Evolutionary conservation across 1,140 invertebrate species (phyloP).

Genomic region (Heliconius congener): DNA sequence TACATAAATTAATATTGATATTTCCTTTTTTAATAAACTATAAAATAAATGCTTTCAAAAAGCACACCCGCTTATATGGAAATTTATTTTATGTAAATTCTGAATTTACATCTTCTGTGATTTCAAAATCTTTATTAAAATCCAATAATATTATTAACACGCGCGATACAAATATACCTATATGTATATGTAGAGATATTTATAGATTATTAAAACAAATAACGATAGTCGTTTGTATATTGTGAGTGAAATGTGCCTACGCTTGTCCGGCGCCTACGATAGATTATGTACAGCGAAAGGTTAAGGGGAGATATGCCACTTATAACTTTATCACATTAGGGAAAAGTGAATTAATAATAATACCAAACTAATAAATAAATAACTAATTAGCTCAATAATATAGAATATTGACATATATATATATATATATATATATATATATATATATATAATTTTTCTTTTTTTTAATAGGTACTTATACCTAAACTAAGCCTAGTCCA

Average conservation of each 20-base stretch:
- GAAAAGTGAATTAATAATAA: slow-evolving; percentile 16
- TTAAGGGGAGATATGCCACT: neutral
- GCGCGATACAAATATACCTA: neutral
- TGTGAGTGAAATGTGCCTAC: slow-evolving; percentile 39
- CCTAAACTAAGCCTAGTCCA: too few relatives aligned
- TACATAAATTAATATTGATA: neutral
- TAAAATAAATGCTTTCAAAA: neutral
- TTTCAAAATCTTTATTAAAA: neutral
- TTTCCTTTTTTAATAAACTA: neutral
- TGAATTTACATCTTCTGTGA: neutral
- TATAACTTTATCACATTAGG: slow-evolving; percentile 7
- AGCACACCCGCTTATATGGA: neutral
- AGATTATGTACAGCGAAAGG: slow-evolving; percentile 13
- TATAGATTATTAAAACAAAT: neutral
- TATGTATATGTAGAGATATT: neutral
- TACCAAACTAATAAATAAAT: neutral
- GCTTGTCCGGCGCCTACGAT: slow-evolving; percentile 50
- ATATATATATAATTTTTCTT: too few relatives aligned
- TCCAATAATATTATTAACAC: too few relatives aligned
- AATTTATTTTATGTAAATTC: too few relatives aligned
- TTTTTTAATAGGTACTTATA: too few relatives aligned
- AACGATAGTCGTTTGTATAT: neutral
- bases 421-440: too few relatives aligned
- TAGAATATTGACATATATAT: too few relatives aligned
- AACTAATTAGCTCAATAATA: neutral